These are phyloP conservation scores for Polia nebulosa DNA, from an alignment of 2,888 invertebrate genomes.

Conservation along the genomic window DNA sequence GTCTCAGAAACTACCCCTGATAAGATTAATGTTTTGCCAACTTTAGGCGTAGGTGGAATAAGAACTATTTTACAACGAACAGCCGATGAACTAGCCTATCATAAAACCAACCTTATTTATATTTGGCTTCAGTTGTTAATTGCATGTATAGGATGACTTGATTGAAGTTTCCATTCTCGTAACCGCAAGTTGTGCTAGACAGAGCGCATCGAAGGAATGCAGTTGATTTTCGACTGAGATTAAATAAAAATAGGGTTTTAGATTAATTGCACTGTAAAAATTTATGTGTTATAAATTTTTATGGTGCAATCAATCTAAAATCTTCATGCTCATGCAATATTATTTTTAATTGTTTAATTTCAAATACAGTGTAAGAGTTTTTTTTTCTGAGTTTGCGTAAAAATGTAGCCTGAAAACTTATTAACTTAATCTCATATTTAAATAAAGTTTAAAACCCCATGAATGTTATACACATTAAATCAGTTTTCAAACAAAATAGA, in stretches of 20 bases:
- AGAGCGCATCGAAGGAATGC: slow-evolving; percentile 20
- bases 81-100: neutral
- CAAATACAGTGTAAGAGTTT: neutral
- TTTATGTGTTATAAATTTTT: too few relatives aligned
- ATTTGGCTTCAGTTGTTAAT: slow-evolving; percentile 19
- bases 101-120: slow-evolving; percentile 31
- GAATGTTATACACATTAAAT: neutral
- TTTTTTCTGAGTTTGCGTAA: neutral
- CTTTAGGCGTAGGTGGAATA: slow-evolving; percentile 51
- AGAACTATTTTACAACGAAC: slow-evolving; percentile 43
- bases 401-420: neutral
- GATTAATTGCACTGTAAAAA: neutral
- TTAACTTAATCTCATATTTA: accelerated
- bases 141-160: slow-evolving; percentile 16
- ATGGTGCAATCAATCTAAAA: too few relatives aligned
- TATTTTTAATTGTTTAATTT: neutral
- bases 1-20: slow-evolving; percentile 61
- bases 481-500: neutral
- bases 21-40: slow-evolving; percentile 72
- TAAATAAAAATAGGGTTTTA: slow-evolving; percentile 1
- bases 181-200: slow-evolving; percentile 39
- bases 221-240: slow-evolving; percentile 23
- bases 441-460: neutral
- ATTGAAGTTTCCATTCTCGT: slow-evolving; percentile 40
- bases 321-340: neutral